A percentile compares a stretch with the other conserved stretches of the same genome.
These are phyloP conservation scores for Labeo calbasu DNA, from an alignment of 2,797 vertebrate species.

Conservation along the genomic window DNA sequence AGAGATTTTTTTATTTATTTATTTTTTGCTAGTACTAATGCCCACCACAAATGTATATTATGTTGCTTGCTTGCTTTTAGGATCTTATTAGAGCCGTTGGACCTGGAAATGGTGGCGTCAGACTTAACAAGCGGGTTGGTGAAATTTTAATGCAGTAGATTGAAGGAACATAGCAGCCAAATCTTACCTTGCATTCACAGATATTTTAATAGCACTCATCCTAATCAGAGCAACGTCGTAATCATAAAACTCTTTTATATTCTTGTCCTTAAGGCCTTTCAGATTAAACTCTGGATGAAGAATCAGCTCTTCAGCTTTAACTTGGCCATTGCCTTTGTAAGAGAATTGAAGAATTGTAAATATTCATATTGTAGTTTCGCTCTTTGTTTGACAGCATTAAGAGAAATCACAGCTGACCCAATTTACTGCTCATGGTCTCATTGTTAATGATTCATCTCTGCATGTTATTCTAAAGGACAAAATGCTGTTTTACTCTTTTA, in stretches of 20 bases:
- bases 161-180: not conserved
- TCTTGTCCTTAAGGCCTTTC: constrained; percentile 64
- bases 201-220: constrained; percentile 66
- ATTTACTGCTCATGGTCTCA: not conserved
- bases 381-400: not conserved
- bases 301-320: constrained; percentile 53
- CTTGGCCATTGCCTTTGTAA: constrained; percentile 49
- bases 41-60: not conserved
- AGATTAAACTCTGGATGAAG: constrained; percentile 76
- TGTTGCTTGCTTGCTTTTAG: too few relatives aligned
- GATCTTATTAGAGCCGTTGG: too few relatives aligned
- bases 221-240: constrained; percentile 83
- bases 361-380: not conserved
- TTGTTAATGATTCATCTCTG: not conserved
- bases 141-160: not conserved
- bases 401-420: not conserved
- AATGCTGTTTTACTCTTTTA: not conserved
- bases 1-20: too few relatives aligned
- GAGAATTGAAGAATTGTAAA: not conserved
- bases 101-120: not conserved
- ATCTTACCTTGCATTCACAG: constrained; percentile 73
- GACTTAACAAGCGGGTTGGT: not conserved
- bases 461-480: not conserved
- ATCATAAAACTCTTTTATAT: constrained; percentile 84
- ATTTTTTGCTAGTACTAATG: too few relatives aligned